Evolutionary conservation across 2,888 invertebrate genomes (phyloP), one percentile per base, ranked within the genome.

Genomic region (Digitonthophagus gazella): DNA sequence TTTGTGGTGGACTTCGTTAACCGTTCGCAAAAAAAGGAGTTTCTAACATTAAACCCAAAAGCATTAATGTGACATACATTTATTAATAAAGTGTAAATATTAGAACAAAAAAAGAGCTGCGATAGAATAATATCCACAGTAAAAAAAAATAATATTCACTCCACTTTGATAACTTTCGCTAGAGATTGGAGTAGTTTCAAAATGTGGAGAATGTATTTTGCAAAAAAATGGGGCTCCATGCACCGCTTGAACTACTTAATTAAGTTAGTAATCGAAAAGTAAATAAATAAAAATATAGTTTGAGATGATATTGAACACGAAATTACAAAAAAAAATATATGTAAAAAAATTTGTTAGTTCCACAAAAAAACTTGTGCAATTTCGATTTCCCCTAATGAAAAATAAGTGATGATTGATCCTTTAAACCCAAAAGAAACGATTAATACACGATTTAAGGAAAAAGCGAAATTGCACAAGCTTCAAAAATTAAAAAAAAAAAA

Each of bases 21-120:
- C 28, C 28, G 73, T 76, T 67, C 79, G 80, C 80, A 78, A 79
- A 70, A 76, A 80, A 80, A 80, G 72, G 20, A 61, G 18, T 19
- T 79, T 81, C 81, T 81, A 82, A 83, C 82, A 82, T 81, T 81
- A 83, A 82, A 82, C 82, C 83, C 82, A 77, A 76, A 82, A 82
- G 82, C 82, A 83, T 82, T 82, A 83, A 82, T 82, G 82, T 82
- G 82, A 83, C 81, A 81, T 82, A 83, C 82, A 83, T 83, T 83
- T 83, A 82, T 83, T 82, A 82, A 79, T 81, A 78, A 80, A 81
- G 81, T 82, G 81, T 82, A 77, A 80, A 81, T 80, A 80, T 80
- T 81, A 81, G 80, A 80, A 81, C 81, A 82, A 79, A 80, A n/a
- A 75, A 70, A 76, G 75, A 75, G 75, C 75, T 76, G 75, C 76